A percentile compares a stretch with the other conserved stretches of the same genome.
These are phyloP conservation scores for Platorchestia sp. DNA, from an alignment of 1,140 invertebrate genomes.

Conservation along the genomic window DNA sequence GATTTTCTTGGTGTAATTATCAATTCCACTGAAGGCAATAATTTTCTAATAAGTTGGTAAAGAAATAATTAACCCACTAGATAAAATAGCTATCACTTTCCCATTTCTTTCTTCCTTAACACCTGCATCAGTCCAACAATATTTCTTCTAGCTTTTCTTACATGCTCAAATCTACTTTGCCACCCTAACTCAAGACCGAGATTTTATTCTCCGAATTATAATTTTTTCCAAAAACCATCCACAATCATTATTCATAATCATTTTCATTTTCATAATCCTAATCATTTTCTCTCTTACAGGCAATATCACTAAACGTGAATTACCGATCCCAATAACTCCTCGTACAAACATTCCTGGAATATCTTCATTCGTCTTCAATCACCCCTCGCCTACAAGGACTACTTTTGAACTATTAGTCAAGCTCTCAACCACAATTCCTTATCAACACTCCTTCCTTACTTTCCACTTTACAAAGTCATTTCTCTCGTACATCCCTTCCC, in stretches of 20 bases:
- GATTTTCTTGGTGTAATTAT: too few species aligned
- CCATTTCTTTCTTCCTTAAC: not conserved
- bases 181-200: not conserved
- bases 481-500: not conserved
- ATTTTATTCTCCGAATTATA: not conserved
- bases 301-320: not conserved
- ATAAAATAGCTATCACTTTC: too few species aligned
- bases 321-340: not conserved
- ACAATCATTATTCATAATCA: not conserved
- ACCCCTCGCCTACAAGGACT: not conserved
- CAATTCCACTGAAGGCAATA: too few species aligned
- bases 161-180: not conserved
- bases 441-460: not conserved
- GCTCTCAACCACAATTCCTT: not conserved
- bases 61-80: too few species aligned
- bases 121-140: not conserved
- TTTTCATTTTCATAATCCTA: not conserved
- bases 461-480: not conserved
- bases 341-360: not conserved
- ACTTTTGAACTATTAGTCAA: not conserved
- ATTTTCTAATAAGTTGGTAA: too few species aligned
- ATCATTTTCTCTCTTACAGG: not conserved
- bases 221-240: not conserved
- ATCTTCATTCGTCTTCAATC: not conserved
- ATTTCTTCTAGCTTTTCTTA: too few species aligned